Evolutionary conservation across 2,888 invertebrate genomes (phyloP).

Genomic region (Coelinius sp.): DNA sequence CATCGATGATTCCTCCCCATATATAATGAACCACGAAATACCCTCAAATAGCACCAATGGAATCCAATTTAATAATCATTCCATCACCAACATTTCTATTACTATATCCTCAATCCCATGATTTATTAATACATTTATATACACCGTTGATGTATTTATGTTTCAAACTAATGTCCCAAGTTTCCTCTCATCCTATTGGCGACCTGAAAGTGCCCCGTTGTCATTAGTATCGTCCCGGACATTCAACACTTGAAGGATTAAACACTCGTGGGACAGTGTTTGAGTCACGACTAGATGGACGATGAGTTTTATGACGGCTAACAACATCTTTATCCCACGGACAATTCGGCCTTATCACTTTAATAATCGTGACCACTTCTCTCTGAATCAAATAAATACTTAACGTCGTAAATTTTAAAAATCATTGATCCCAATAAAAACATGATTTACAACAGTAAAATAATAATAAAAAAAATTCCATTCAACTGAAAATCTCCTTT

Average conservation of each 20-base stretch:
- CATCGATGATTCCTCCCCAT: neutral
- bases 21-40: neutral
- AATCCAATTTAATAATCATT: neutral
- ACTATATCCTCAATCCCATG: slow-evolving; percentile 12
- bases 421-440: too few relatives aligned
- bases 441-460: too few relatives aligned
- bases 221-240: slow-evolving; percentile 22
- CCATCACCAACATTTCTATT: neutral
- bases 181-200: neutral
- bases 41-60: neutral
- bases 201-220: slow-evolving; percentile 16
- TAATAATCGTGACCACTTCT: slow-evolving; percentile 7
- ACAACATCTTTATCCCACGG: slow-evolving; percentile 9
- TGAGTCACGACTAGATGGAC: slow-evolving; percentile 11
- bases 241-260: slow-evolving; percentile 19
- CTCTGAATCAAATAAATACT: neutral
- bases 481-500: too few relatives aligned
- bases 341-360: slow-evolving; percentile 6
- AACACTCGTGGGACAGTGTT: slow-evolving; percentile 20
- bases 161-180: slow-evolving; percentile 9
- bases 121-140: slow-evolving; percentile 33
- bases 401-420: neutral
- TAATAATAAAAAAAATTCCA: too few relatives aligned
- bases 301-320: neutral
- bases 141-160: slow-evolving; percentile 24